A percentile compares a stretch with the other conserved stretches of the same genome.
Evolutionary conservation across 2,797 vertebrate species (phyloP).

Genomic region (Hephaestus fuliginosus): DNA sequence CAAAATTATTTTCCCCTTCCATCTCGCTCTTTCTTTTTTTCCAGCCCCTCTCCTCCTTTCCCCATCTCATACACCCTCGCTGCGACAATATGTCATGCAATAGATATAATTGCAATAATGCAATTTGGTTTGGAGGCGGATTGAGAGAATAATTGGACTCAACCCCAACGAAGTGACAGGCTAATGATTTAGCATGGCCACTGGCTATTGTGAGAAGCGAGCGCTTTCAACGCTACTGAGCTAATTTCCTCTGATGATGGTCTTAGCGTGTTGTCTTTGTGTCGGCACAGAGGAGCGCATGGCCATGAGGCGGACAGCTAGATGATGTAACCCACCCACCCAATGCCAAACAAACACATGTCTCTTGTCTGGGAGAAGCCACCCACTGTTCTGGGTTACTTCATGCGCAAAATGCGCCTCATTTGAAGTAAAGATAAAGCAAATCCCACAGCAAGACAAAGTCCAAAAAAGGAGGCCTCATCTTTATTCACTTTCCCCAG

Average conservation of each 20-base stretch:
- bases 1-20: constrained; percentile 60
- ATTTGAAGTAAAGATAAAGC: constrained; percentile 69
- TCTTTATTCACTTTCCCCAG: constrained; percentile 48
- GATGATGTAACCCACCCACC: constrained; percentile 84
- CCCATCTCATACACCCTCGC: constrained; percentile 66
- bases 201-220: constrained; percentile 85
- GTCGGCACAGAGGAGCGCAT: constrained; percentile 74
- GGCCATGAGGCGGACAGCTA: constrained; percentile 79
- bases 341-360: constrained; percentile 82
- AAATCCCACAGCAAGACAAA: constrained; percentile 57
- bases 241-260: constrained; percentile 86
- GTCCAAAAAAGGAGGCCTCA: constrained; percentile 50
- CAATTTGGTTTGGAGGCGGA: constrained; percentile 86
- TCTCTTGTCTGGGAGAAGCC: constrained; percentile 74
- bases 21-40: constrained; percentile 42
- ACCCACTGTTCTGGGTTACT: constrained; percentile 73
- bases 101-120: constrained; percentile 86
- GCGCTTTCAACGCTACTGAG: constrained; percentile 80
- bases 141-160: constrained; percentile 85
- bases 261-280: constrained; percentile 80
- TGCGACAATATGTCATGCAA: constrained; percentile 80
- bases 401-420: constrained; percentile 54
- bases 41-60: constrained; percentile 45
- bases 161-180: constrained; percentile 80
- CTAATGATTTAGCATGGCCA: constrained; percentile 85